Evolutionary conservation across 2,888 invertebrate species (phyloP), one percentile per base, ranked within the genome.

Genomic region (Allacma fusca): DNA sequence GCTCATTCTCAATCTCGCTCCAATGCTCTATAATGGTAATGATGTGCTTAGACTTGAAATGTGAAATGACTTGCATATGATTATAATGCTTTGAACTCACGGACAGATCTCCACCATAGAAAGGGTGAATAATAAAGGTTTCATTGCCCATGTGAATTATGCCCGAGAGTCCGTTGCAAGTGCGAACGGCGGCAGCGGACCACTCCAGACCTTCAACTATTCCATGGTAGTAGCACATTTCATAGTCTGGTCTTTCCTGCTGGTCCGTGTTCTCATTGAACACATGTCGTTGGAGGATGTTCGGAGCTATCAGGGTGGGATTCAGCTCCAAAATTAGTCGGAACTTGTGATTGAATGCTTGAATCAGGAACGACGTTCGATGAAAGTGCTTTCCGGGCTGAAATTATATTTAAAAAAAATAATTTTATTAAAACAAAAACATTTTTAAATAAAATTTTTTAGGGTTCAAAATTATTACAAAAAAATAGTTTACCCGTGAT

Each of bases 181-280:
- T 98, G 88, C 97, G 96, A 89, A 98, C 94, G 84, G 98, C 97
- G 28, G 97, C 98, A 82, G 94, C 94, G 26, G 97, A 97, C 83
- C 96, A 96, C 9, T 97, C 96, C 88, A 97, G 96, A 89, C 97
- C 97, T 88, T 95, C 96, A 78, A 98, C 97, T 1, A 94, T 94
- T 80, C 98, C 98, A 88, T 98, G 98, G 88, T 98, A 98, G 90
- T 97, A 98, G 88, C 98, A 98, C 89, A 98, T 97, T 88, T 98
- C 97, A 80, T 82, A 76, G 65, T 83, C 82, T 34, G 81, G 81
- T 59, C 83, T 72, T 75, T 83, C 83, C 70, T 82, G 71, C 86
- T 93, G 93, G 86, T 94, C 94, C 82, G 93, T 94, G 85, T 94
- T 94, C 86, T 92, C 93, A 80, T 92, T 90, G 86, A 96, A 91